These are phyloP conservation scores for Cerceris ruficornis DNA, from an alignment of 2,888 invertebrate genomes.

Conservation along the genomic window DNA sequence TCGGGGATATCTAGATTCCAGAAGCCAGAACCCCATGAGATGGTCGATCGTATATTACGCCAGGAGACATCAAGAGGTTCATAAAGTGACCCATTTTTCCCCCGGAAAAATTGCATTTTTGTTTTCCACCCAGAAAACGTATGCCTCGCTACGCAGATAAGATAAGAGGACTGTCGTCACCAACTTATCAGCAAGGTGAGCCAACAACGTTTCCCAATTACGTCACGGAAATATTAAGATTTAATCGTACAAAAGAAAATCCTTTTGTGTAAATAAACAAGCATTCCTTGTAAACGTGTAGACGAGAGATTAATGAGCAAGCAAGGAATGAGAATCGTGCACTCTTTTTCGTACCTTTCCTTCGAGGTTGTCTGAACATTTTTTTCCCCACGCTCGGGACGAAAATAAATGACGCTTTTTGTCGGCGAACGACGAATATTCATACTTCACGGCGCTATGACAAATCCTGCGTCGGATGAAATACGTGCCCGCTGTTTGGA, in stretches of 20 bases:
- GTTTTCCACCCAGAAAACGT: not conserved
- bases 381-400: too few species aligned
- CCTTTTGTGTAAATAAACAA: too few species aligned
- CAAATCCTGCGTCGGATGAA: conserved; percentile 19
- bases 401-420: conserved; percentile 16
- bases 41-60: conserved; percentile 36
- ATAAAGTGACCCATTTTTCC: conserved; percentile 27
- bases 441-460: conserved; percentile 2
- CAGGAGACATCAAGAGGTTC: conserved; percentile 12
- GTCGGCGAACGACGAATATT: conserved; percentile 15
- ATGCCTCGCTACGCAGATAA: not conserved
- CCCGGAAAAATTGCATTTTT: conserved; percentile 8
- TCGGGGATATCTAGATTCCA: conserved; percentile 42
- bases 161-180: too few species aligned
- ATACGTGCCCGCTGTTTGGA: conserved; percentile 6
- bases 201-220: too few species aligned
- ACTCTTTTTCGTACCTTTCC: not conserved
- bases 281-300: too few species aligned
- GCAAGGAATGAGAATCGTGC: too few species aligned
- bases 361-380: not conserved
- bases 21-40: conserved; percentile 7
- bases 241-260: too few species aligned
- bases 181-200: too few species aligned
- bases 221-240: too few species aligned
- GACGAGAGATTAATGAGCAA: too few species aligned